These are phyloP conservation scores for Turritopsis dohrnii DNA, from an alignment of 30 jellyfish, hydroid and myxozoan genomes.

Conservation along the genomic window DNA sequence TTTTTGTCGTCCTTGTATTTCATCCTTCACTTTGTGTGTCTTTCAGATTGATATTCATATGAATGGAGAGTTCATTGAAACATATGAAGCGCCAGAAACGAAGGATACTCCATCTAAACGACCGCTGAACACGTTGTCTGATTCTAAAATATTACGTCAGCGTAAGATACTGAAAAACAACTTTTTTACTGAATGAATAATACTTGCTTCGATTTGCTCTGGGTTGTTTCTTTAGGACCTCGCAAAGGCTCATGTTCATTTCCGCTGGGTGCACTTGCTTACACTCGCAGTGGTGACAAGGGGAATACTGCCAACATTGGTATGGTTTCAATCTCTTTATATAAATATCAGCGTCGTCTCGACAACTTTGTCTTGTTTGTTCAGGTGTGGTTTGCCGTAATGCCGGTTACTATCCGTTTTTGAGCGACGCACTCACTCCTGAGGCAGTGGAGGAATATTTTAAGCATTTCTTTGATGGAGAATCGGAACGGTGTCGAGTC, in stretches of 20 bases:
- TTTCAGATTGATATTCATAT: constrained; percentile 42
- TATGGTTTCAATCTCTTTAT: background rate
- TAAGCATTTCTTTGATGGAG: constrained; percentile 61
- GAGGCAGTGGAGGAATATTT: constrained; percentile 70
- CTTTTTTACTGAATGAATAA: background rate
- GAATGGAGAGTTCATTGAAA: constrained; percentile 68
- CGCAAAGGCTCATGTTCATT: constrained; percentile 66
- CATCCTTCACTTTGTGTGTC: background rate
- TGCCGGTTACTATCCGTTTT: constrained; percentile 65
- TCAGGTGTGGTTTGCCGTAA: constrained; percentile 77
- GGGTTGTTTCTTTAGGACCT: constrained; percentile 23
- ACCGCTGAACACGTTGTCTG: background rate
- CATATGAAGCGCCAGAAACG: constrained; percentile 29
- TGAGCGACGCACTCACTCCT: constrained; percentile 61
- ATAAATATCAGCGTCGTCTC: too few relatives aligned
- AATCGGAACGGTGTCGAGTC: constrained; percentile 31
- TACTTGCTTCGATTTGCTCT: background rate
- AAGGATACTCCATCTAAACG: background rate
- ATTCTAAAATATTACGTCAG: background rate
- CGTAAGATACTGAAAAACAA: background rate
- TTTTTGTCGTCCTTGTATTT: background rate
- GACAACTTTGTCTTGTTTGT: background rate
- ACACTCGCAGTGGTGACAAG: constrained; percentile 86
- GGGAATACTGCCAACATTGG: constrained; percentile 85
- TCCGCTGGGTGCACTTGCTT: constrained; percentile 84